These are phyloP conservation scores for Synanthedon formicaeformis DNA, from an alignment of 2,888 invertebrate species.

Conservation along the genomic window DNA sequence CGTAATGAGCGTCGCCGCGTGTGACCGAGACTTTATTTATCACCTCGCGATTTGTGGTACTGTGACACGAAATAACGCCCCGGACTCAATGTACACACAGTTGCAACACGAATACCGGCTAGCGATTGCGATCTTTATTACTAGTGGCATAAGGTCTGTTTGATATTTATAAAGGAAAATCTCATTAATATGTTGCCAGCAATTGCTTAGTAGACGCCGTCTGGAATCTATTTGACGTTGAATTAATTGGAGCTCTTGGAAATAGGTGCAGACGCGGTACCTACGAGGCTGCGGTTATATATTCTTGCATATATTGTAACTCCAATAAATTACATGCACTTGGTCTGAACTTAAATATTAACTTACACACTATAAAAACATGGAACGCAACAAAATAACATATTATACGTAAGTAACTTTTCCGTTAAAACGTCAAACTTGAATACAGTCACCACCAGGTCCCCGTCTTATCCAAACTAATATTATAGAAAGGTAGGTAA, in stretches of 20 bases:
- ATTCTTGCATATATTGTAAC: too few relatives aligned
- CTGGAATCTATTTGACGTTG: constrained; percentile 9
- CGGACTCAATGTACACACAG: neutral
- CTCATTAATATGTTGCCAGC: neutral
- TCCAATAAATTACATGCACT: too few relatives aligned
- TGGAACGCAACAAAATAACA: too few relatives aligned
- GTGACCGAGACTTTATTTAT: constrained; percentile 51
- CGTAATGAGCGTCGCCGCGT: constrained; percentile 58
- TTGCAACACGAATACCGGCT: too few relatives aligned
- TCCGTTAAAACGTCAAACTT: too few relatives aligned
- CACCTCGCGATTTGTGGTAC: constrained; percentile 47
- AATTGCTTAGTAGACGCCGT: constrained; percentile 6
- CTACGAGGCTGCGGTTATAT: too few relatives aligned
- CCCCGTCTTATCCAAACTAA: too few relatives aligned
- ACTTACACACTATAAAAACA: too few relatives aligned
- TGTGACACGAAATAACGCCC: constrained; percentile 35
- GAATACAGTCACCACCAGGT: too few relatives aligned
- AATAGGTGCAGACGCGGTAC: neutral
- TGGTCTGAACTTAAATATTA: too few relatives aligned
- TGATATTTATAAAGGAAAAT: neutral
- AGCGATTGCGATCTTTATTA: neutral
- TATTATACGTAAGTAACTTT: too few relatives aligned
- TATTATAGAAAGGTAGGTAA: too few relatives aligned
- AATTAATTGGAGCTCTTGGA: constrained; percentile 9
- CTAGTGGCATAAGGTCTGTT: neutral